Percentiles rank a stretch among this genome's conserved stretches.
Conservation (phyloP, 2,888 invertebrate species). For the Melinaea menophilus region DNA sequence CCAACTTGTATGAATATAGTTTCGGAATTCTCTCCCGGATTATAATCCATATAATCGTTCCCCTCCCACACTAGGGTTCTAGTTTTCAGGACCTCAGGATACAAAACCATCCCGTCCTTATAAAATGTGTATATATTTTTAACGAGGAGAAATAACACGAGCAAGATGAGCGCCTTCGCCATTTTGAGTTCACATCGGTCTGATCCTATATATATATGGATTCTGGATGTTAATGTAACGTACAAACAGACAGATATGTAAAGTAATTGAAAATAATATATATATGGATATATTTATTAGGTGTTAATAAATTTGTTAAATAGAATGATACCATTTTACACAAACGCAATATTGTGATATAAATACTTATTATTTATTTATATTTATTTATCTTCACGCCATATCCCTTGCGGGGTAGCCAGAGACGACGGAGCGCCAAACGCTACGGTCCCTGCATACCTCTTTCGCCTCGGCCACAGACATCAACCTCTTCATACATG, state of each 20-base stretch:
- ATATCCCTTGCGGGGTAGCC: too few relatives aligned
- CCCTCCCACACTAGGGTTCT: slow-evolving; percentile 42
- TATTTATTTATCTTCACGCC: too few relatives aligned
- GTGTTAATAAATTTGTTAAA: too few relatives aligned
- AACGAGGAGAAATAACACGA: slow-evolving; percentile 41
- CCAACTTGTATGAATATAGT: slow-evolving; percentile 17
- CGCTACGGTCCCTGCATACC: too few relatives aligned
- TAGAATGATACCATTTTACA: too few relatives aligned
- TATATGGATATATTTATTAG: too few relatives aligned
- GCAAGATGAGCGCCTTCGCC: slow-evolving; percentile 44
- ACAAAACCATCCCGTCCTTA: slow-evolving; percentile 49
- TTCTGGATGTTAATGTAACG: slow-evolving; percentile 18
- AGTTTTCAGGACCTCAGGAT: slow-evolving; percentile 56
- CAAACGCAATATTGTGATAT: too few relatives aligned
- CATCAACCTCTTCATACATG: too few relatives aligned
- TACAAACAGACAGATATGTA: slow-evolving; percentile 10
- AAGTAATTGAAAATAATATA: too few relatives aligned
- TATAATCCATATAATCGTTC: slow-evolving; percentile 60
- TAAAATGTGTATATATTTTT: slow-evolving; percentile 36
- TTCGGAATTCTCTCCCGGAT: slow-evolving; percentile 31
- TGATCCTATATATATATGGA: slow-evolving; percentile 14
- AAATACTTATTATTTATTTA: too few relatives aligned
- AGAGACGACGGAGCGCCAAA: too few relatives aligned
- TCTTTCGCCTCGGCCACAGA: too few relatives aligned
- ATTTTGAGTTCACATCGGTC: slow-evolving; percentile 38